Conservation (phyloP, 2,888 invertebrate genomes). For the Agrochola lychnidis region DNA sequence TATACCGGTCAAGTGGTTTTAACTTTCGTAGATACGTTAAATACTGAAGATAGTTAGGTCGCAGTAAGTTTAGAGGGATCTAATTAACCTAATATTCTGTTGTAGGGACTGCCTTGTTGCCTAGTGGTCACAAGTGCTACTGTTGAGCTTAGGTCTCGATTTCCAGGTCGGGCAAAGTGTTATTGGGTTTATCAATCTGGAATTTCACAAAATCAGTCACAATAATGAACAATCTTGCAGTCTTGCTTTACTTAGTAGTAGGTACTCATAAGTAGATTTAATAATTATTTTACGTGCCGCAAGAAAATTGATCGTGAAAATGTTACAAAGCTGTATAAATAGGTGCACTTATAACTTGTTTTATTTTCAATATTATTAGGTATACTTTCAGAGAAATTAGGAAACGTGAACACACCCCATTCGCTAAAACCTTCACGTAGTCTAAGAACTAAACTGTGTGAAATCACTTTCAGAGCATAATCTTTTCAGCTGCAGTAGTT, state of each 20-base stretch:
- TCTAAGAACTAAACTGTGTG: slow-evolving; percentile 69
- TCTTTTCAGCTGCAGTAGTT: slow-evolving; percentile 77
- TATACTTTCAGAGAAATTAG: neutral
- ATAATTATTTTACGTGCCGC: neutral
- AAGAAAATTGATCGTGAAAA: neutral
- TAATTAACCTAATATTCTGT: no score
- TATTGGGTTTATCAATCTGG: no score
- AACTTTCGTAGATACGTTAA: slow-evolving; percentile 39
- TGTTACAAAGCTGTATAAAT: neutral
- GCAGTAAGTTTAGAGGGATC: slow-evolving; percentile 1
- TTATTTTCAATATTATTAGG: no score
- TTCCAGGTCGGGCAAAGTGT: no score
- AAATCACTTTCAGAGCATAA: slow-evolving; percentile 76
- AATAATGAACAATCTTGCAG: neutral
- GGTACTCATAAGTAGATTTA: neutral
- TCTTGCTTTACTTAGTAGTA: neutral
- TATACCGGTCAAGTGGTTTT: slow-evolving; percentile 34
- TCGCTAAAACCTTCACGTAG: slow-evolving; percentile 45
- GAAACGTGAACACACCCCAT: neutral
- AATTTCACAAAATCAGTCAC: no score
- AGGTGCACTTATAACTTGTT: neutral
- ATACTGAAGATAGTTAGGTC: slow-evolving; percentile 14
- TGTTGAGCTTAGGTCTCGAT: no score
- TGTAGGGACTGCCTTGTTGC: no score
- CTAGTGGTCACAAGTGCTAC: no score